Evolutionary conservation across 2,888 invertebrate species (phyloP), one percentile per base, ranked within the genome.

Genomic region (Timema cristinae): DNA sequence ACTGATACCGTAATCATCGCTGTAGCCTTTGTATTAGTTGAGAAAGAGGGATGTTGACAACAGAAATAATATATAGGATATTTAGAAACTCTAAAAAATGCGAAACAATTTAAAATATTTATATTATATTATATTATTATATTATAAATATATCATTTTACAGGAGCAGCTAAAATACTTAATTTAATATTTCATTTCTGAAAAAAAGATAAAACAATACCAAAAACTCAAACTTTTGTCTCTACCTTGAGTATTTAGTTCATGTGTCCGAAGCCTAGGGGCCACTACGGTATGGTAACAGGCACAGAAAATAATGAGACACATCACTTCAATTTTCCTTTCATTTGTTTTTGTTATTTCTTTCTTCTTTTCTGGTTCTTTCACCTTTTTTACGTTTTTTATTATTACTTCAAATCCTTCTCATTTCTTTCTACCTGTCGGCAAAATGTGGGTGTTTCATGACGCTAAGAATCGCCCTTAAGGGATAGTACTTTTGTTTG

Each of bases 311-410:
- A 70, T 73, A 73, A 73, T 73, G 73, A 73, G 73, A 73, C 69
- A 69, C 71, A 71, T 72, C 73, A 73, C 73, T 73, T 73, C 73
- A 73, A 72, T 71, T 71, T 67, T 69, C 61, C 70, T 68, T 68
- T 66, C 68, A 73, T 73, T 71, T 71, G 59, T 71, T 71, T 52
- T 71, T 52, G 32, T 32, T 32, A 32, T 32, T 32, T 32, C 63
- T 52, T 70, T 70, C 16, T 59, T 48, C 48, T 56, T 16, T 47
- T 56, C 47, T 51, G 15, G 50, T 54, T 66, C 66, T 54, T 13
- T 13, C 56, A 10, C 69, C 50, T 16, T 61, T 61, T 61, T 6
- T 61, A 63, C 63, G 69, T 69, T 69, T 69, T 69, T 63, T 69
- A 63, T 69, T 69, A 69, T 69, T 69, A 63, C 63, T 32, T 32